phyloP scores from a whole-genome alignment of 1,140 invertebrate genomes.

The Temnothorax longispinosus region DNA sequence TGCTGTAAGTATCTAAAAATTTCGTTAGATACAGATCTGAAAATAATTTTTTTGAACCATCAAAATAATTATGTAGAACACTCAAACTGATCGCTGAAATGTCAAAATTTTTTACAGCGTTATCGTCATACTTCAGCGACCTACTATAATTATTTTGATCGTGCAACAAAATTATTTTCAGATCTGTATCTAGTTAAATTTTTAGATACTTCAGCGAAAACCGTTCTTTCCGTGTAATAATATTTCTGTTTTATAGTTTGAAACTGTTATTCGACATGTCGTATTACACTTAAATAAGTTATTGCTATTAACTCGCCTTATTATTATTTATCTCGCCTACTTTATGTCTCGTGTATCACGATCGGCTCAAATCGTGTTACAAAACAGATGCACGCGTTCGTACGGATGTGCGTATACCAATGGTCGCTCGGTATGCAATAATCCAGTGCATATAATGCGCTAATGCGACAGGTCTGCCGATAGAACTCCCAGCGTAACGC shows the following conservation, averaged over 20 bases:
- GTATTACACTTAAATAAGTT: background rate
- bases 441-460: constrained; percentile 32
- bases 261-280: background rate
- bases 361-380: background rate
- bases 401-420: background rate
- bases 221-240: background rate
- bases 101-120: too few relatives aligned
- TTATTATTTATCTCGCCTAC: background rate
- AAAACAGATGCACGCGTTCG: background rate
- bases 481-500: constrained; percentile 25
- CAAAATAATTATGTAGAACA: too few relatives aligned
- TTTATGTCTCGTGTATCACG: background rate
- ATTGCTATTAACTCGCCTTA: background rate
- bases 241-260: background rate
- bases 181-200: too few relatives aligned
- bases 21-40: too few relatives aligned
- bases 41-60: too few relatives aligned
- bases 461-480: constrained; percentile 34
- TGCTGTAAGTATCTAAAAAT: too few relatives aligned
- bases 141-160: too few relatives aligned
- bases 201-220: too few relatives aligned
- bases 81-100: too few relatives aligned
- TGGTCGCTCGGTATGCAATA: constrained; percentile 2
- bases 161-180: too few relatives aligned
- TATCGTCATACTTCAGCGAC: too few relatives aligned